Evolutionary conservation across 2,797 vertebrate species (phyloP).

Genomic region (Phataginus tetradactyla): DNA sequence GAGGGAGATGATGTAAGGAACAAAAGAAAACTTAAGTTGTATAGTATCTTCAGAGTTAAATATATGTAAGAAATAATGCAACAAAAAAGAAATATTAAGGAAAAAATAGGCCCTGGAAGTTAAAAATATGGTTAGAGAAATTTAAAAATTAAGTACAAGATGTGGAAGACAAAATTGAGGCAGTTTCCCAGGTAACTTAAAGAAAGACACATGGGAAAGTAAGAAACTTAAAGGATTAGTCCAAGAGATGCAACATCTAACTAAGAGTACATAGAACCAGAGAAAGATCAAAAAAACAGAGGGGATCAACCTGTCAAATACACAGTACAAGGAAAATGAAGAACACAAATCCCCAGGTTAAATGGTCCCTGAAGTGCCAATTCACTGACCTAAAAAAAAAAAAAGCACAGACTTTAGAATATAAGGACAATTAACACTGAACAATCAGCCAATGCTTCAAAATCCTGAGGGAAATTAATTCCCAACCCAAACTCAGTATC

Average conservation of each 20-base stretch:
- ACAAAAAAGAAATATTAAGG: background rate
- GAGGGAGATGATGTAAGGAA: background rate
- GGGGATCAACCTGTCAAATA: background rate
- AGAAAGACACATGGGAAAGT: background rate
- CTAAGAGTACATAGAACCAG: background rate
- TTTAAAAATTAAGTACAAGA: background rate
- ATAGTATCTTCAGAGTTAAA: background rate
- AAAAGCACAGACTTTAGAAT: background rate
- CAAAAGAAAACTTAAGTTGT: background rate
- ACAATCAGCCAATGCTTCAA: background rate
- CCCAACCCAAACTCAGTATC: background rate
- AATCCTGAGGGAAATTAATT: background rate
- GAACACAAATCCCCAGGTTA: background rate
- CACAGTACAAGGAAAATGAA: background rate
- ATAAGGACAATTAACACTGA: conserved; percentile 5
- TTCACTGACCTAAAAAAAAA: background rate
- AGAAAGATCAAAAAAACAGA: background rate
- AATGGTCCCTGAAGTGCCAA: background rate
- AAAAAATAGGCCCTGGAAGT: background rate
- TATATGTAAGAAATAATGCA: background rate
- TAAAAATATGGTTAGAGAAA: background rate
- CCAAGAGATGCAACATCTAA: background rate
- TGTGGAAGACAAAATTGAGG: background rate
- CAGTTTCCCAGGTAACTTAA: background rate
- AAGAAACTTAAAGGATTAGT: background rate